These are phyloP conservation scores for Larimichthys crocea DNA, from an alignment of 2,113 vertebrate genomes.

Conservation along the genomic window DNA sequence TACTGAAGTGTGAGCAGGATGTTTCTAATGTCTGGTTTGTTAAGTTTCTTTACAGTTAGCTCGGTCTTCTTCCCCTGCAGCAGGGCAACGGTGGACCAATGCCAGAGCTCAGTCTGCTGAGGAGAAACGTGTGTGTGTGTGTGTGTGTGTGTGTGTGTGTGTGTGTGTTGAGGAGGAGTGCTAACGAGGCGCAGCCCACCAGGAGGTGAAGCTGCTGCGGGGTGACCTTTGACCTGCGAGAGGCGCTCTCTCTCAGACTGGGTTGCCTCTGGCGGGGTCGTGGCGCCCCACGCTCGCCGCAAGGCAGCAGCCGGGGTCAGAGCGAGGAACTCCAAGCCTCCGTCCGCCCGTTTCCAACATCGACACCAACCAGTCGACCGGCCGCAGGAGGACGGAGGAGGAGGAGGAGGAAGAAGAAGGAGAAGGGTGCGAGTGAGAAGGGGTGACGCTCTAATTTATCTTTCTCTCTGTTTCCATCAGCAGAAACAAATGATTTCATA, in stretches of 20 bases:
- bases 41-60: slow-evolving; percentile 65
- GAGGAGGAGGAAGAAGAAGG: not conserved
- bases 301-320: slow-evolving; percentile 66
- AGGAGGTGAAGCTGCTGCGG: slow-evolving; percentile 61
- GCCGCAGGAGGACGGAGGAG: slow-evolving; percentile 37
- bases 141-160: slow-evolving; percentile 19
- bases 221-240: slow-evolving; percentile 65
- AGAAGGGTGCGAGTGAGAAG: not conserved
- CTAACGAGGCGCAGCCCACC: slow-evolving; percentile 66
- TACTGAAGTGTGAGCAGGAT: slow-evolving; percentile 47
- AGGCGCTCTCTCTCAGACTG: slow-evolving; percentile 60
- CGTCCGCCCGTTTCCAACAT: slow-evolving; percentile 63
- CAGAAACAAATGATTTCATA: slow-evolving; percentile 23
- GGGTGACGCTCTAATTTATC: slow-evolving; percentile 27
- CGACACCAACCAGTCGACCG: slow-evolving; percentile 53
- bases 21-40: slow-evolving; percentile 65
- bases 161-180: slow-evolving; percentile 50
- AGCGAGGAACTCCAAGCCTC: slow-evolving; percentile 55
- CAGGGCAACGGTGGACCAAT: slow-evolving; percentile 53
- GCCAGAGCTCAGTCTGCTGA: slow-evolving; percentile 65
- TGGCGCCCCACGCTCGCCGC: slow-evolving; percentile 48
- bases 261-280: slow-evolving; percentile 61
- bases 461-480: slow-evolving; percentile 38
- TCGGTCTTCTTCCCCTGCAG: slow-evolving; percentile 63
- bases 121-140: slow-evolving; percentile 36